Percentiles rank a stretch among this genome's conserved stretches.
These are phyloP conservation scores for Syrrhaptes paradoxus DNA, from an alignment of 2,113 vertebrate species.

Conservation along the genomic window DNA sequence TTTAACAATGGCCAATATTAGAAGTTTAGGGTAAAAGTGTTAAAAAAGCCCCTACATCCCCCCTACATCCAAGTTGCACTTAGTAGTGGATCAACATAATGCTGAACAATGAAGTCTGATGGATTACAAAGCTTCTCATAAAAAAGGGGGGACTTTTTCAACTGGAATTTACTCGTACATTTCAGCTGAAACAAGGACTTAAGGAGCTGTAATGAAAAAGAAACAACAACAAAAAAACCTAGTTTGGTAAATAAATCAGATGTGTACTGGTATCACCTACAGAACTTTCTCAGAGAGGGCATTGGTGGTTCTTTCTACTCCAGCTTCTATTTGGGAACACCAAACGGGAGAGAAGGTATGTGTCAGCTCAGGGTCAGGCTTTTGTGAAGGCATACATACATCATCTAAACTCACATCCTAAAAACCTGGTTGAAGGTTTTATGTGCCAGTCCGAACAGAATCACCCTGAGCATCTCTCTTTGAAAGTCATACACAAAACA, in stretches of 20 bases:
- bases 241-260: neutral
- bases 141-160: neutral
- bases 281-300: neutral
- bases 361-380: neutral
- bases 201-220: neutral
- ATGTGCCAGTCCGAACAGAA: neutral
- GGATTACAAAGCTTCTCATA: neutral
- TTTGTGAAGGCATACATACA: neutral
- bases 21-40: neutral
- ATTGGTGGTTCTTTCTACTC: neutral
- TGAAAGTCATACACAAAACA: accelerated
- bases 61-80: neutral
- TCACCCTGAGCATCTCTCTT: neutral
- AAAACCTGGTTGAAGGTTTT: neutral
- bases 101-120: neutral
- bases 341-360: accelerated
- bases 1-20: neutral
- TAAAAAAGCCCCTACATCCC: accelerated
- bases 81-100: neutral
- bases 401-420: neutral
- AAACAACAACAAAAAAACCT: neutral
- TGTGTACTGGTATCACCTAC: neutral
- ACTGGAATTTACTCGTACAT: neutral
- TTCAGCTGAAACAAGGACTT: neutral
- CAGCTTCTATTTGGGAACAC: neutral